Conservation (phyloP, 2,113 vertebrate genomes). For the Cathartes aura region DNA sequence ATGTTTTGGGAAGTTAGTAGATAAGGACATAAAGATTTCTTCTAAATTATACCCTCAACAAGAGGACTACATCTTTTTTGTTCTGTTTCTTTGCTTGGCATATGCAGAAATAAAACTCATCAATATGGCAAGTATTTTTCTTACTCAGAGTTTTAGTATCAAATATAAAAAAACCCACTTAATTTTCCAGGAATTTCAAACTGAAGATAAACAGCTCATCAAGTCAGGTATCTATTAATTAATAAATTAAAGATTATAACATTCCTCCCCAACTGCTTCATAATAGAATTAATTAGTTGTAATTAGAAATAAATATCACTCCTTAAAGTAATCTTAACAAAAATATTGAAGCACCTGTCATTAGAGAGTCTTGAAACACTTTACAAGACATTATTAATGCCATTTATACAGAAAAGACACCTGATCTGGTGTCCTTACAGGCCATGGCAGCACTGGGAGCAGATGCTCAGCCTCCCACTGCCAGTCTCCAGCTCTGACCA, state of each 20-base stretch:
- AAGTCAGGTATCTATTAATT: not conserved
- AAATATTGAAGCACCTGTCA: not conserved
- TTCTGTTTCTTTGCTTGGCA: not conserved
- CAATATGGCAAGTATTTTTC: not conserved
- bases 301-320: slow-evolving; percentile 4
- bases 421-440: not conserved
- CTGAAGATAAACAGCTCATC: not conserved
- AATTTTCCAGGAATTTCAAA: not conserved
- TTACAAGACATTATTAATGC: not conserved
- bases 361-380: not conserved
- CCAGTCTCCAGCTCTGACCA: not conserved
- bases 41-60: not conserved
- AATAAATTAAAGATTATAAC: not conserved
- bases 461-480: not conserved
- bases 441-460: not conserved
- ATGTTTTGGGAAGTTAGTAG: not conserved
- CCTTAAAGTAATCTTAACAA: not conserved
- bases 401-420: not conserved
- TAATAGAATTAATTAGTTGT: not conserved
- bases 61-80: not conserved
- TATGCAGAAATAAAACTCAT: not conserved
- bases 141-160: not conserved
- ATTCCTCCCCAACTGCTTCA: not conserved
- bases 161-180: not conserved
- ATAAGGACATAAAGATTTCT: not conserved